Evolutionary conservation across 2,797 vertebrate species (phyloP), one percentile per base, ranked within the genome.

Genomic region (Diplodus puntazzo): DNA sequence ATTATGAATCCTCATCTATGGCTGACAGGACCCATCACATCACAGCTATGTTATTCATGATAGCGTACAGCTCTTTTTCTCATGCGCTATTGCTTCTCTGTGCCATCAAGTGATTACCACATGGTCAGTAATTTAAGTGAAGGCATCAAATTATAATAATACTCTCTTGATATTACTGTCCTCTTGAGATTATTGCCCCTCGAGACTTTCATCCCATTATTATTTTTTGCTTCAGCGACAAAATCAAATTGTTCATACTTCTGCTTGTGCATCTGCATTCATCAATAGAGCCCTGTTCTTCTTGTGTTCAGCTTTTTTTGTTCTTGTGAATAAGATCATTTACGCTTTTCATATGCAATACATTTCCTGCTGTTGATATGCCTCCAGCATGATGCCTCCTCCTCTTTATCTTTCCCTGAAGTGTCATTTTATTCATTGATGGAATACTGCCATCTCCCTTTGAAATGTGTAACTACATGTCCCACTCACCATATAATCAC

Each of bases 401-500:
- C 39, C 72, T 65, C 71, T 80, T 71, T 34, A 76, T 79, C 43
- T 58, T 68, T 70, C n/a, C 73, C 84, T 71, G 72, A 61, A 73
- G n/a, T 79, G 54, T 59, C 0, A 25, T 79, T 81, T 63, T 65
- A 49, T 77, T 83, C 48, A 69, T 50, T 88, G 82, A 89, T 88
- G 82, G 43, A 87, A 92, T 80, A 82, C 90, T 92, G 92, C 93
- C 93, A 93, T 83, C 94, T 94, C 23, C 80, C 84, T 88, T 55
- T 58, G 13, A 69, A 59, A 75, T 42, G n/a, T 27, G 70, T 18
- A 87, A 92, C 82, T 91, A 65, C 92, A 91, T 20, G 46, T 53
- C 21, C 0, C 45, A 64, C 16, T 34, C 21, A 27, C 20, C 34
- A 39, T 76, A 4, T 46, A 73, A 75, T 23, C 13, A 81, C 39